Conservation (phyloP, 2,888 invertebrate species). For the Drosophila lutescens region DNA sequence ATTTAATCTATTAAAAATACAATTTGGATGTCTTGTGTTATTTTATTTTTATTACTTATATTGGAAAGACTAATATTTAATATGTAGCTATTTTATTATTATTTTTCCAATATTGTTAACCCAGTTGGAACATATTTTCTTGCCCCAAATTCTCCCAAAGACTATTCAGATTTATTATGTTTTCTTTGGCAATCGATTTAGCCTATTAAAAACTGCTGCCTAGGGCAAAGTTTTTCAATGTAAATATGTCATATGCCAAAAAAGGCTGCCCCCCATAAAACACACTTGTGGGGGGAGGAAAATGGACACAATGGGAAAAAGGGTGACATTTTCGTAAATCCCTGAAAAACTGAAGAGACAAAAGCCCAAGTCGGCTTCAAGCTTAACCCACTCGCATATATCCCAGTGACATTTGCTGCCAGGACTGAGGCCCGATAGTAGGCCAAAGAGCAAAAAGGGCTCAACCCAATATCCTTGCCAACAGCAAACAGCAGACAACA, state of each 20-base stretch:
- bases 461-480: conserved; percentile 51
- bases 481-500: conserved; percentile 44
- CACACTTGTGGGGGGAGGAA: conserved; percentile 22
- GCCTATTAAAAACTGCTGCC: conserved; percentile 41
- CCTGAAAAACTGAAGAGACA: conserved; percentile 27
- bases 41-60: not conserved
- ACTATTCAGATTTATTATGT: conserved; percentile 8
- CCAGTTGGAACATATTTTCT: not conserved
- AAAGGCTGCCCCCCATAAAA: conserved; percentile 17
- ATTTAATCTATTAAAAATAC: too few relatives aligned
- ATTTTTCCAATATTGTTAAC: not conserved
- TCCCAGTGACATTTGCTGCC: conserved; percentile 60
- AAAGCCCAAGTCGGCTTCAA: conserved; percentile 44
- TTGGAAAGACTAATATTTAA: too few relatives aligned
- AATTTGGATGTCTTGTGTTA: not conserved
- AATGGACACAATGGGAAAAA: not conserved
- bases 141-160: not conserved
- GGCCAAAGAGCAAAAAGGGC: conserved; percentile 54
- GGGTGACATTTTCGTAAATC: conserved; percentile 18
- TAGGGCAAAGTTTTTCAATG: conserved; percentile 35
- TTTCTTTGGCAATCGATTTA: conserved; percentile 16
- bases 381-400: conserved; percentile 61
- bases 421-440: conserved; percentile 33
- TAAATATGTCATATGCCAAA: conserved; percentile 25
- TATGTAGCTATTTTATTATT: too few relatives aligned